Conservation (phyloP, 2,888 invertebrate genomes). For the Tinea trinotella region DNA sequence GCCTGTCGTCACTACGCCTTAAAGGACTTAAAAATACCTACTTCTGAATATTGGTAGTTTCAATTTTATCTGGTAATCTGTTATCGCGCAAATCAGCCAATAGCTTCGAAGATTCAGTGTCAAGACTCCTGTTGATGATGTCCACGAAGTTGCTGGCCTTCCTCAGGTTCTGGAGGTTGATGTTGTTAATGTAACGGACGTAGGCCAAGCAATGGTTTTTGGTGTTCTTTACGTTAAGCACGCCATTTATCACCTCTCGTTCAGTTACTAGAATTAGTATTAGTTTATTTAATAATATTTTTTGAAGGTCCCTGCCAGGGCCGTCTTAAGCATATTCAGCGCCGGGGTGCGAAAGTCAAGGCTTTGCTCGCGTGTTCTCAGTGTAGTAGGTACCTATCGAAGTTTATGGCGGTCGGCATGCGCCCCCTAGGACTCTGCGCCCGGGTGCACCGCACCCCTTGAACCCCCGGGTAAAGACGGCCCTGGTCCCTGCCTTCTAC, state of each 20-base stretch:
- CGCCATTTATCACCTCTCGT: slow-evolving; percentile 96
- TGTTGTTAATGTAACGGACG: slow-evolving; percentile 95
- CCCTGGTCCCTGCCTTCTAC: no score
- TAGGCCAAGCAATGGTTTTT: slow-evolving; percentile 97
- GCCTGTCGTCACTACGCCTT: no score
- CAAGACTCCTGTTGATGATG: slow-evolving; percentile 91
- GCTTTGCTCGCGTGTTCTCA: no score
- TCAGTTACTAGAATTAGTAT: slow-evolving; percentile 86
- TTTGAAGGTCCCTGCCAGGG: no score
- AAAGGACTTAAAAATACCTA: slow-evolving; percentile 43
- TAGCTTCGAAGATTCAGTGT: slow-evolving; percentile 92
- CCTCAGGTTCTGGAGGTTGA: slow-evolving; percentile 94
- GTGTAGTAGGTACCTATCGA: no score
- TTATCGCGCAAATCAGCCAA: slow-evolving; percentile 92
- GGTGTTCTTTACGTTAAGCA: slow-evolving; percentile 93
- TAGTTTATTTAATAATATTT: background rate
- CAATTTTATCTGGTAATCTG: slow-evolving; percentile 89
- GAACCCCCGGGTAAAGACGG: no score
- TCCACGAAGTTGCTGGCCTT: slow-evolving; percentile 97
- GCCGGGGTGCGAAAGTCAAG: no score
- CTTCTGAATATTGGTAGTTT: slow-evolving; percentile 91
- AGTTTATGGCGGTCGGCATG: no score
- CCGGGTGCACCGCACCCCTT: no score
- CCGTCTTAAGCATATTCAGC: no score
- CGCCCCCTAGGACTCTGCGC: no score